phyloP scores from a whole-genome alignment of 2,888 invertebrate genomes.

The Zaprionus lineosus region DNA sequence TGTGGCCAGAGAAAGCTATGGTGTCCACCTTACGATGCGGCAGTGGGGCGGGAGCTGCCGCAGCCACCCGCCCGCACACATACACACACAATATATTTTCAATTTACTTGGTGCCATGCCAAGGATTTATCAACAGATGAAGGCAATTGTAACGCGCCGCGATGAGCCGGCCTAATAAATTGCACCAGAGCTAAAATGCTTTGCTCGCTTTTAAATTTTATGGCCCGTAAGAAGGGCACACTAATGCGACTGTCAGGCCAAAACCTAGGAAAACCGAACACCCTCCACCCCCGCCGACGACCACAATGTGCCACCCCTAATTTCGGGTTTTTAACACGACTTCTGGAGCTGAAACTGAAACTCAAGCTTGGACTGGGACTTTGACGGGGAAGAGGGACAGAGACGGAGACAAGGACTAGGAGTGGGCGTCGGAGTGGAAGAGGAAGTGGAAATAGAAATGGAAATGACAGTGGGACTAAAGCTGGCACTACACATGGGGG shows the following conservation, averaged over 20 bases:
- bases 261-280: constrained; percentile 10
- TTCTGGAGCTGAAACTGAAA: constrained; percentile 23
- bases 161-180: constrained; percentile 72
- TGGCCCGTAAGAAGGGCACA: constrained; percentile 74
- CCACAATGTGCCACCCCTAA: constrained; percentile 59
- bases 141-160: constrained; percentile 75
- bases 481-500: no score
- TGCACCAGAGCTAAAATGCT: constrained; percentile 77
- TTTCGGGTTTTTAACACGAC: constrained; percentile 62
- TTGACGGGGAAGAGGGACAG: no score
- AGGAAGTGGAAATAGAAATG: background rate
- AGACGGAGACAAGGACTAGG: background rate
- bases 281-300: constrained; percentile 5
- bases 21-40: constrained; percentile 33
- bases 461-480: no score
- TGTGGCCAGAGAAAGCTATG: constrained; percentile 9
- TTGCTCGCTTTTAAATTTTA: constrained; percentile 79
- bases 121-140: constrained; percentile 77
- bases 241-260: constrained; percentile 61
- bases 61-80: constrained; percentile 3
- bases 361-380: constrained; percentile 7
- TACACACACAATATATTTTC: constrained; percentile 60
- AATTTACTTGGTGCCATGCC: constrained; percentile 75
- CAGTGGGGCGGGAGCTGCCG: background rate
- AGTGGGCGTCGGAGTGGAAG: background rate